phyloP scores from a whole-genome alignment of 2,797 vertebrate genomes.

The Cossypha niveicapilla region DNA sequence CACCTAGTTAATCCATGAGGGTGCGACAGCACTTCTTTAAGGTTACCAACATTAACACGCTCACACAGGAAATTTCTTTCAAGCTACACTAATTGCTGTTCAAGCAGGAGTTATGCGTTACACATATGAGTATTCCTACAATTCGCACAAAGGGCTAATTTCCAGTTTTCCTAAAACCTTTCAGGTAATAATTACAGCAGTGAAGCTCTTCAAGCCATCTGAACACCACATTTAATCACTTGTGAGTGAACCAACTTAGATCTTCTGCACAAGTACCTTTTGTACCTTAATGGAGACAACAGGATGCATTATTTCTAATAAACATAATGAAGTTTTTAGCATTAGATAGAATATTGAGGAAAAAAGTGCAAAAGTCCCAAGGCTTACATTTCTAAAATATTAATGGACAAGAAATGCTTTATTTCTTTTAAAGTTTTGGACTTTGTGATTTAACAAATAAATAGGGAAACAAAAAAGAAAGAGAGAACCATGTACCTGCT shows the following conservation, averaged over 20 bases:
- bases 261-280: not conserved
- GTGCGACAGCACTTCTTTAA: not conserved
- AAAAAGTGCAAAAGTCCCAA: not conserved
- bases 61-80: not conserved
- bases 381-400: not conserved
- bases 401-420: not conserved
- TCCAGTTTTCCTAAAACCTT: not conserved
- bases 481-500: constrained; percentile 82
- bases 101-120: not conserved
- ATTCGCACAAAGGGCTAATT: not conserved
- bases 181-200: not conserved
- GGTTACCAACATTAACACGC: not conserved
- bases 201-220: not conserved
- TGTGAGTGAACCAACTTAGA: not conserved
- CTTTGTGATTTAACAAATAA: not conserved
- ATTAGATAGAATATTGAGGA: not conserved
- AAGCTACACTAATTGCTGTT: not conserved
- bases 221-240: not conserved
- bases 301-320: not conserved
- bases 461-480: not conserved
- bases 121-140: not conserved
- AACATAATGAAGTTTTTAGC: not conserved
- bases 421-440: not conserved
- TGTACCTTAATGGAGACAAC: not conserved
- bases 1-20: not conserved